Evolutionary conservation across 2,113 vertebrate species (phyloP), one percentile per base, ranked within the genome.

Genomic region (Cynocephalus volans): DNA sequence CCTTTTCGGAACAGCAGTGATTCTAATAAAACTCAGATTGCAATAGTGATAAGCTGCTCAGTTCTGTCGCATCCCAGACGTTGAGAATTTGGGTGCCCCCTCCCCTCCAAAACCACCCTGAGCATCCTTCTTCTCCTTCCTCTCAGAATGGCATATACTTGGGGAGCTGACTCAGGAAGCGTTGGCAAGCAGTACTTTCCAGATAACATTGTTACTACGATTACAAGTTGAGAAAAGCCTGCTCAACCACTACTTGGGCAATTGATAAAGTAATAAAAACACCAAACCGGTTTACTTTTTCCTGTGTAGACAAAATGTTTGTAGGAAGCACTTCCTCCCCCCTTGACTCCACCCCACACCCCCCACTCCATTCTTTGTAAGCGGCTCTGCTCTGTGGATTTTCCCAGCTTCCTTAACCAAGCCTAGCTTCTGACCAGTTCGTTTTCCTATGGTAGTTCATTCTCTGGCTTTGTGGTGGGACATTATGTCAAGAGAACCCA

Each of bases 401-500:
- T 97, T 97, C 83, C 93, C 87, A 58, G 56, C 56, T 48, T 97
- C 86, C 93, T 83, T 95, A 97, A 97, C 93, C 21, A 65, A 97
- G 77, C 81, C 18, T 48, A 82, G 72, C 96, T 98, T 97, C 77
- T 82, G 86, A 91, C 93, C 10, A 0, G 92, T 93, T 98, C 98
- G 94, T 96, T 97, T 98, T 96, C 73, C 8, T 86, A 83, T 94
- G 84, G 79, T 97, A 85, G 88, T 98, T 98, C 94, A 94, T 98
- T 97, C 93, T 95, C 79, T 80, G 69, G 85, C 93, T 97, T 97
- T 96, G 92, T 60, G 19, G 92, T 95, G 75, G 97, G 96, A 98
- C 95, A 97, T 97, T 94, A 94, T 97, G 96, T 97, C 98, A 97
- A 73, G 97, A 98, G 92, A 98, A 97, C 97, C 96, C 95, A 17